phyloP scores from a whole-genome alignment of 2,888 invertebrate genomes.

The Cryptocephalus moraei region DNA sequence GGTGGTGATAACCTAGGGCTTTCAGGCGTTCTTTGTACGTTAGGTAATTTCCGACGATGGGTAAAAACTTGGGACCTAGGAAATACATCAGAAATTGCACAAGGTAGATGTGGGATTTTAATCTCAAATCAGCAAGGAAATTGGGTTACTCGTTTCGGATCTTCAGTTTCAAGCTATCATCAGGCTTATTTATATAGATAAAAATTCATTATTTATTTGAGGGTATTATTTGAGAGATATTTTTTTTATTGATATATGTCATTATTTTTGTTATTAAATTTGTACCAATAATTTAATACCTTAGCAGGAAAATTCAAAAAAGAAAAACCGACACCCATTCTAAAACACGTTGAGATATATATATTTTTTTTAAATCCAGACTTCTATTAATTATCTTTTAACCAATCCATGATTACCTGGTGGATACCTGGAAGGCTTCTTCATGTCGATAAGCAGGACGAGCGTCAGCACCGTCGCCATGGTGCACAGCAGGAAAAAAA shows the following conservation, averaged over 20 bases:
- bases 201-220: too few species aligned
- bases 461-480: conserved; percentile 11
- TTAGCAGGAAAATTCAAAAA: neutral
- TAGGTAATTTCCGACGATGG: conserved; percentile 44
- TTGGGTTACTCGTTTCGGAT: too few species aligned
- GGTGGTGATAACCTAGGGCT: conserved; percentile 43
- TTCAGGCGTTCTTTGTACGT: conserved; percentile 31
- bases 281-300: neutral
- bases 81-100: neutral
- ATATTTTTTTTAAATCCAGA: neutral
- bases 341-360: neutral
- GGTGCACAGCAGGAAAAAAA: conserved; percentile 17
- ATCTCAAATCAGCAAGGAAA: too few species aligned
- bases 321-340: neutral
- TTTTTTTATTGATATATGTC: too few species aligned
- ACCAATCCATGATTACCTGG: conserved; percentile 37
- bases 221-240: too few species aligned
- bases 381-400: neutral
- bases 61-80: conserved; percentile 47
- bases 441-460: conserved; percentile 20
- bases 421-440: conserved; percentile 42
- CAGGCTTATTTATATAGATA: too few species aligned
- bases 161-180: neutral
- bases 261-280: neutral
- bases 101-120: too few species aligned